These are phyloP conservation scores for Agapornis roseicollis DNA, from an alignment of 2,113 vertebrate genomes.

Conservation along the genomic window DNA sequence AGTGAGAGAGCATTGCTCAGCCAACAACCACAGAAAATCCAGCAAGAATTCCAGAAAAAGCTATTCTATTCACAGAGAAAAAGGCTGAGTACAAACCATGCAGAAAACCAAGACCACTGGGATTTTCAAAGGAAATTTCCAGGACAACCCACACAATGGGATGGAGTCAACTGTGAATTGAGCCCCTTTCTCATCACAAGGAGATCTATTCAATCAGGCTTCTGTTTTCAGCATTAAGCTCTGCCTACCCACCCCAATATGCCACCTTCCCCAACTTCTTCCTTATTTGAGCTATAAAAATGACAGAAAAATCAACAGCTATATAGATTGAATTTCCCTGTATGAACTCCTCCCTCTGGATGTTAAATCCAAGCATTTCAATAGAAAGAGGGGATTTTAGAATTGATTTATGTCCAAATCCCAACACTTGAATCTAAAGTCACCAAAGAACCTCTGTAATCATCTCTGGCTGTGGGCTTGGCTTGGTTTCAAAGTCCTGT, in stretches of 20 bases:
- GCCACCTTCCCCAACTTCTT: neutral
- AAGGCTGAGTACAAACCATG: constrained; percentile 38
- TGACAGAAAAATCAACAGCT: neutral
- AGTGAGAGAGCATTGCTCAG: constrained; percentile 7
- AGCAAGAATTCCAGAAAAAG: constrained; percentile 45
- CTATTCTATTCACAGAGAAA: constrained; percentile 44
- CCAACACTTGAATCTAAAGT: neutral
- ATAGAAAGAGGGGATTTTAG: constrained; percentile 11
- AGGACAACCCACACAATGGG: constrained; percentile 34
- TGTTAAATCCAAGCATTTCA: constrained; percentile 26
- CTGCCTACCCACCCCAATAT: neutral
- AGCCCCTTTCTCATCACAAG: constrained; percentile 29
- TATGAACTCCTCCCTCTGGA: constrained; percentile 1
- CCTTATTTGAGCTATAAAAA: neutral
- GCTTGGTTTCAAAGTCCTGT: neutral
- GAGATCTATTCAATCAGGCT: constrained; percentile 4
- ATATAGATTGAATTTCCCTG: neutral
- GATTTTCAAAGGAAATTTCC: constrained; percentile 58
- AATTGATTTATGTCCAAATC: constrained; percentile 8
- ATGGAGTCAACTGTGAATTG: constrained; percentile 40
- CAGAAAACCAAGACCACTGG: constrained; percentile 42
- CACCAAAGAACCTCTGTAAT: neutral
- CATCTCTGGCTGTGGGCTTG: neutral
- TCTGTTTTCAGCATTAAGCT: constrained; percentile 19
- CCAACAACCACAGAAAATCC: constrained; percentile 61